Conservation (phyloP, 2,797 vertebrate species). For the Acridotheres tristis region DNA sequence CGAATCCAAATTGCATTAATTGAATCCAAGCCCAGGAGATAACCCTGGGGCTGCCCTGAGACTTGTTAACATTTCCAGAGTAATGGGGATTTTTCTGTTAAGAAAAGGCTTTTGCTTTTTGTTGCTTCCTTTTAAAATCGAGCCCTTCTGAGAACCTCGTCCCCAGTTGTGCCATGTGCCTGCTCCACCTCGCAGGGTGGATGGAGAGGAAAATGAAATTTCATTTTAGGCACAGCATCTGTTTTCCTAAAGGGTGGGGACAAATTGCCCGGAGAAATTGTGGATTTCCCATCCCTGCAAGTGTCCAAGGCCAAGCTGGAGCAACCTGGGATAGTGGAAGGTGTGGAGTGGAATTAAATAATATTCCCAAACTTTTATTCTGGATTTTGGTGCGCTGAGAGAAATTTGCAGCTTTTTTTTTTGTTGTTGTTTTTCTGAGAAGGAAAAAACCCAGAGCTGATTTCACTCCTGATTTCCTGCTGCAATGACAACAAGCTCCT, state of each 20-base stretch:
- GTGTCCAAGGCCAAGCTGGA: neutral
- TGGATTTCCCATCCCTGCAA: neutral
- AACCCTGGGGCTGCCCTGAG: neutral
- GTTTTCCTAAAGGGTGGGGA: neutral
- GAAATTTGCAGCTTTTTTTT: neutral
- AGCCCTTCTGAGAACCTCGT: neutral
- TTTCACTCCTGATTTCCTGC: neutral
- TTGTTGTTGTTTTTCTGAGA: no score
- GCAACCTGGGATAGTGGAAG: accelerated
- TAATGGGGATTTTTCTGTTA: neutral
- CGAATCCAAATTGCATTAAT: neutral
- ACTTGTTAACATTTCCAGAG: neutral
- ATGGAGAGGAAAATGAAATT: neutral
- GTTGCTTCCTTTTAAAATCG: neutral
- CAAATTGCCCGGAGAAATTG: neutral
- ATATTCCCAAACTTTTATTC: neutral
- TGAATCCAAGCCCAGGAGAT: neutral
- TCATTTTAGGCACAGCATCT: neutral
- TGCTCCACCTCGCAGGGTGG: neutral
- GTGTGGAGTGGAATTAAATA: neutral
- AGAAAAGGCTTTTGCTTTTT: neutral
- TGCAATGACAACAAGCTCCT: neutral
- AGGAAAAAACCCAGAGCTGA: neutral
- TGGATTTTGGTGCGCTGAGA: neutral
- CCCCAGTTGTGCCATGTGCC: accelerated